Conservation (phyloP, 2,113 vertebrate species). For the Scomber japonicus region DNA sequence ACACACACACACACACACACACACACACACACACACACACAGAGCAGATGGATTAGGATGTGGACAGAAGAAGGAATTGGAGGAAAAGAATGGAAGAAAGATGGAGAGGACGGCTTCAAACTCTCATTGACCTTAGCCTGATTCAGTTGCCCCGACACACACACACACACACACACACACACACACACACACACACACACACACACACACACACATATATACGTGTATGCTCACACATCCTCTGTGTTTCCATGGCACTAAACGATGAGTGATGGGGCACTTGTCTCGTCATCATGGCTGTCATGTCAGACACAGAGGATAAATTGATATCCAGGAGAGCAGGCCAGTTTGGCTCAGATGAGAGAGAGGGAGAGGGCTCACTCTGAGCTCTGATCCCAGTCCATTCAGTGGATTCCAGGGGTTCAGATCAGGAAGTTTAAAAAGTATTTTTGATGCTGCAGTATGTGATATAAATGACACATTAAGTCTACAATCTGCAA, state of each 20-base stretch:
- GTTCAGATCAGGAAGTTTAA: too few relatives aligned
- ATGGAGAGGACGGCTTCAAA: constrained; percentile 38
- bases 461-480: too few relatives aligned
- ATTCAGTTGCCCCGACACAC: constrained; percentile 34
- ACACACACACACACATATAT: constrained; percentile 5
- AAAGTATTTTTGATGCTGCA: too few relatives aligned
- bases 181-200: constrained; percentile 12
- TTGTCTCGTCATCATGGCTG: constrained; percentile 71
- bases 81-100: constrained; percentile 41
- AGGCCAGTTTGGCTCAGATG: constrained; percentile 42
- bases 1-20: constrained; percentile 18
- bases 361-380: not conserved
- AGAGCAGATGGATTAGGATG: constrained; percentile 67
- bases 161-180: not conserved
- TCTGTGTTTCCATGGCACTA: constrained; percentile 9
- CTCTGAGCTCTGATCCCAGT: not conserved
- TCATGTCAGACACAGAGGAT: constrained; percentile 66
- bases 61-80: constrained; percentile 46
- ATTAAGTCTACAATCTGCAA: too few relatives aligned
- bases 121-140: constrained; percentile 59
- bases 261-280: constrained; percentile 68
- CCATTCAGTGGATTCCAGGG: not conserved
- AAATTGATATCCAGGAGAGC: constrained; percentile 60
- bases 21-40: constrained; percentile 22
- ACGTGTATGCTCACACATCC: not conserved